Evolutionary conservation across 2,113 vertebrate genomes (phyloP), one percentile per base, ranked within the genome.

Genomic region (Leiothrix lutea): DNA sequence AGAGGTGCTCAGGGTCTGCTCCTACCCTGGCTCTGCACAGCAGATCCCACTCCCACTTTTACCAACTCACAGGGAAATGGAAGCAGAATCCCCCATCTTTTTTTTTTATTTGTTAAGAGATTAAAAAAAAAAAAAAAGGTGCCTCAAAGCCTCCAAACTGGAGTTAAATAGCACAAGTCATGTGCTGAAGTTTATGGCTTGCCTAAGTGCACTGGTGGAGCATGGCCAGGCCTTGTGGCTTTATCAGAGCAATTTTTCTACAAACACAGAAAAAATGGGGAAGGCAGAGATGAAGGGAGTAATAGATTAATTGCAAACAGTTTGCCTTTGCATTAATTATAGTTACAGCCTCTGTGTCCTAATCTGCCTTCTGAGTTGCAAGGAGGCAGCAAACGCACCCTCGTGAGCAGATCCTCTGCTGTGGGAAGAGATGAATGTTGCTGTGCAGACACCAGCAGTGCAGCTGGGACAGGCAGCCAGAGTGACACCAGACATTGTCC

Each of bases 381-480:
- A 57, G 85, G 4, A 25, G 58, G 36, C 62, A 58, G 87, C 42
- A 9, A 35, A 45, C 12, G 4, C 57, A 45, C 26, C 45, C 38
- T 23, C 0, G 4, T 5, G 65, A 78, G 88, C 57, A 21, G 44
- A 23, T 35, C 35, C 60, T 64, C 35, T 8, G 0, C n/a, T 11
- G 42, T 8, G 26, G 40, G 70, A 47, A 53, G 87, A 28, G 51
- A 51, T 54, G 28, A 8, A 9, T 6, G 9, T 12, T 60, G 80
- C 53, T 6, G 1, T 50, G 57, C 51, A 29, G 42, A 29, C 79
- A 38, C 23, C 84, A 56, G 29, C 29, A 18, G 26, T 1, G 11
- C 83, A 64, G 58, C 31, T 22, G 40, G 73, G 65, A 33, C 78
- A 53, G 86, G 8, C 29, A 64, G 89, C 47, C 57, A 36, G 61